phyloP scores from a whole-genome alignment of 2,888 invertebrate genomes.

The Heliconius ethilla region DNA sequence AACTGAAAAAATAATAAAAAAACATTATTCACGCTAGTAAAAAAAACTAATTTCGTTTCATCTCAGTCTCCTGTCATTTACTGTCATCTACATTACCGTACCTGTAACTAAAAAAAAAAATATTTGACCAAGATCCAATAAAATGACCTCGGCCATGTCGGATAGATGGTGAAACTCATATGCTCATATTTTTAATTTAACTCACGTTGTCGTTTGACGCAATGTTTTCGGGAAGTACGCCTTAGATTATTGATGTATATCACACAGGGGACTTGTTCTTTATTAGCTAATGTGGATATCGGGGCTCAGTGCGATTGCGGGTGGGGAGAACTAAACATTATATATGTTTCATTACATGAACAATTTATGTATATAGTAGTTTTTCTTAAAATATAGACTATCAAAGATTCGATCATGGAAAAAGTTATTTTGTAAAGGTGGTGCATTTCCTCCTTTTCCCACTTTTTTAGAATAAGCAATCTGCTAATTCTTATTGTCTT shows the following conservation, averaged over 20 bases:
- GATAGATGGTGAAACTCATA: constrained; percentile 15
- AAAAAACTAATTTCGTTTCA: background rate
- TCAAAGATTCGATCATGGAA: too few relatives aligned
- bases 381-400: too few relatives aligned
- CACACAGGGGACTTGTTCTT: background rate
- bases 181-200: constrained; percentile 26
- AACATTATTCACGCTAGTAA: background rate
- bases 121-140: constrained; percentile 40
- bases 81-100: constrained; percentile 11
- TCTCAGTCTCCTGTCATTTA: constrained; percentile 1
- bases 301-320: too few relatives aligned
- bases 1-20: too few relatives aligned
- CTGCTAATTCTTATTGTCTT: too few relatives aligned
- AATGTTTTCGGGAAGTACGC: constrained; percentile 9
- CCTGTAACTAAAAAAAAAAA: constrained; percentile 36
- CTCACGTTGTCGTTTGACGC: constrained; percentile 9
- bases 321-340: too few relatives aligned
- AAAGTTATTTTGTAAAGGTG: too few relatives aligned
- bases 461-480: too few relatives aligned
- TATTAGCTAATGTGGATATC: too few relatives aligned
- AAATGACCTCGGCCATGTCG: constrained; percentile 34
- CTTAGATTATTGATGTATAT: background rate
- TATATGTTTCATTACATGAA: too few relatives aligned
- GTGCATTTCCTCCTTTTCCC: too few relatives aligned
- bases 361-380: too few relatives aligned